Evolutionary conservation across 1,140 invertebrate genomes (phyloP).

Genomic region (Achroia grisella): DNA sequence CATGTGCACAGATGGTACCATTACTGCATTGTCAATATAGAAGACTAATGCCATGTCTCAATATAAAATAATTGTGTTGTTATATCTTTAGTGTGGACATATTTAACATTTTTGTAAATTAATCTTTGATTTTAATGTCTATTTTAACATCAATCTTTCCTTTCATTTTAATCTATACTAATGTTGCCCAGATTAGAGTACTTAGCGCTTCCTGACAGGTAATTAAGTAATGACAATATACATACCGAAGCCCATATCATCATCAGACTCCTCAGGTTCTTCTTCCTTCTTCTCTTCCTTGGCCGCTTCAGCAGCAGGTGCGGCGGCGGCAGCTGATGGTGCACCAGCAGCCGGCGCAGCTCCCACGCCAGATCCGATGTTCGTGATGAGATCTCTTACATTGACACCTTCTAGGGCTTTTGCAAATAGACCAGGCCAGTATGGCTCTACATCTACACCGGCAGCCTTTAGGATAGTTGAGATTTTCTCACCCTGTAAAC

Average conservation of each 20-base stretch:
- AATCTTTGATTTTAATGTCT: too few species aligned
- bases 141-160: too few species aligned
- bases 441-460: slow-evolving; percentile 96
- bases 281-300: slow-evolving; percentile 91
- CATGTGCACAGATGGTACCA: too few species aligned
- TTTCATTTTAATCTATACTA: too few species aligned
- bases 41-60: too few species aligned
- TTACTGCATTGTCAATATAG: too few species aligned
- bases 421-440: slow-evolving; percentile 98
- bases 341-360: slow-evolving; percentile 84
- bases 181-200: too few species aligned
- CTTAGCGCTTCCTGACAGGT: too few species aligned
- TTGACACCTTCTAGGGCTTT: slow-evolving; percentile 97
- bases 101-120: too few species aligned
- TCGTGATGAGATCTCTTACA: slow-evolving; percentile 95
- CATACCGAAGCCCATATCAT: slow-evolving; percentile 96
- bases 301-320: slow-evolving; percentile 80
- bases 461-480: slow-evolving; percentile 97
- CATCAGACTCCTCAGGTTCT: slow-evolving; percentile 89
- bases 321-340: slow-evolving; percentile 76
- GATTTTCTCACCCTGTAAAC: slow-evolving; percentile 94
- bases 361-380: slow-evolving; percentile 94
- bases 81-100: too few species aligned
- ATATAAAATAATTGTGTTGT: too few species aligned
- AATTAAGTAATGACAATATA: slow-evolving; percentile 9